A percentile compares a stretch with the other conserved stretches of the same genome.
Evolutionary conservation across 2,888 invertebrate genomes (phyloP).

Genomic region (Tenthredo livida): DNA sequence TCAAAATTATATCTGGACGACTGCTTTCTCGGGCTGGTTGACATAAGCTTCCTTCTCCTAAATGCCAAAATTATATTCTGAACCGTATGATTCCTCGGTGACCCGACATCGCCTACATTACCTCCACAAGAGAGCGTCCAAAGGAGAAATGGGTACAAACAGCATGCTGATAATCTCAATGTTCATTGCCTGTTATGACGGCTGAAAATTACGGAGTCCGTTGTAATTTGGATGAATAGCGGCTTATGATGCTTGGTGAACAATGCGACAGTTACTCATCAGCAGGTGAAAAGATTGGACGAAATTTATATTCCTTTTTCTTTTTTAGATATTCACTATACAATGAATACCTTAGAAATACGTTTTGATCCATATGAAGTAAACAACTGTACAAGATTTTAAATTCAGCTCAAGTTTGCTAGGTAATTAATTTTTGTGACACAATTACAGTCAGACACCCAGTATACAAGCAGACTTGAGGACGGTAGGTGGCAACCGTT

Average conservation of each 20-base stretch:
- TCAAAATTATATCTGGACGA: neutral
- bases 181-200: neutral
- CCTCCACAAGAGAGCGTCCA: slow-evolving; percentile 22
- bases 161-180: slow-evolving; percentile 19
- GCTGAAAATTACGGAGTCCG: neutral
- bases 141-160: slow-evolving; percentile 19
- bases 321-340: neutral
- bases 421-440: neutral
- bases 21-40: neutral
- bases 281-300: neutral
- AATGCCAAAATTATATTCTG: slow-evolving; percentile 11
- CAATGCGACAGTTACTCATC: neutral
- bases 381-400: neutral
- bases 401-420: neutral
- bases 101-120: slow-evolving; percentile 22
- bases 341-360: neutral
- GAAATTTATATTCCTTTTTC: neutral
- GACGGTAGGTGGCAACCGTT: slow-evolving; percentile 33
- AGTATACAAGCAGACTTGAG: slow-evolving; percentile 1
- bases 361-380: neutral
- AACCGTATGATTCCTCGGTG: slow-evolving; percentile 13
- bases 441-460: slow-evolving; percentile 18
- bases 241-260: neutral
- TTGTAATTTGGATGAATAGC: slow-evolving; percentile 1
- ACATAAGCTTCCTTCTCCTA: neutral